Conservation (phyloP, 2,113 vertebrate genomes). For the Scomber japonicus region DNA sequence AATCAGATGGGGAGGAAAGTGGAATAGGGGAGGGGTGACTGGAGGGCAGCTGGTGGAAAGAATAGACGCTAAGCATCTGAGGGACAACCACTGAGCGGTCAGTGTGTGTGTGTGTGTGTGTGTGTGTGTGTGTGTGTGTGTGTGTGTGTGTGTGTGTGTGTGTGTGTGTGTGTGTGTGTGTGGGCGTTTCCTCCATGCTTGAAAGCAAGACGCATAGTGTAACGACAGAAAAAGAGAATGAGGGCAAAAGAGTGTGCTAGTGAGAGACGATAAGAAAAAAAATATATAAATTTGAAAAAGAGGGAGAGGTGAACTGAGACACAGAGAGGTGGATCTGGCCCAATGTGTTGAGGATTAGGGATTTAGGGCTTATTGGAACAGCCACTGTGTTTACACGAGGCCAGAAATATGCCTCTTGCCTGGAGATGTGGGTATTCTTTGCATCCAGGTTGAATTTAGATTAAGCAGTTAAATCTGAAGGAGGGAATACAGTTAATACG, state of each 20-base stretch:
- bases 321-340: slow-evolving; percentile 15
- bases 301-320: slow-evolving; percentile 4
- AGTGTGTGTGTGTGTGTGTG: slow-evolving; percentile 35
- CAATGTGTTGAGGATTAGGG: slow-evolving; percentile 52
- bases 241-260: slow-evolving; percentile 7
- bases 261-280: neutral
- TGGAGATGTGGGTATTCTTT: slow-evolving; percentile 41
- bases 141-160: slow-evolving; percentile 19
- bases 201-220: slow-evolving; percentile 10
- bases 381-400: slow-evolving; percentile 29
- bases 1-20: slow-evolving; percentile 5
- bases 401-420: slow-evolving; percentile 44
- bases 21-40: slow-evolving; percentile 11
- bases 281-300: slow-evolving; percentile 12
- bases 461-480: slow-evolving; percentile 34
- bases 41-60: slow-evolving; percentile 49
- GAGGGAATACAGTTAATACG: neutral
- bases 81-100: slow-evolving; percentile 67
- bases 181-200: slow-evolving; percentile 10
- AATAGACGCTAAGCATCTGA: slow-evolving; percentile 56
- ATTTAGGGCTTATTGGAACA: slow-evolving; percentile 54
- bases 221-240: slow-evolving; percentile 15
- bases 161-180: slow-evolving; percentile 14
- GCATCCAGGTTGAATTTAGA: slow-evolving; percentile 47
- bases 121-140: slow-evolving; percentile 11